phyloP scores from a whole-genome alignment of 2,113 vertebrate genomes.

The Stomatorhinus ivindoensis region DNA sequence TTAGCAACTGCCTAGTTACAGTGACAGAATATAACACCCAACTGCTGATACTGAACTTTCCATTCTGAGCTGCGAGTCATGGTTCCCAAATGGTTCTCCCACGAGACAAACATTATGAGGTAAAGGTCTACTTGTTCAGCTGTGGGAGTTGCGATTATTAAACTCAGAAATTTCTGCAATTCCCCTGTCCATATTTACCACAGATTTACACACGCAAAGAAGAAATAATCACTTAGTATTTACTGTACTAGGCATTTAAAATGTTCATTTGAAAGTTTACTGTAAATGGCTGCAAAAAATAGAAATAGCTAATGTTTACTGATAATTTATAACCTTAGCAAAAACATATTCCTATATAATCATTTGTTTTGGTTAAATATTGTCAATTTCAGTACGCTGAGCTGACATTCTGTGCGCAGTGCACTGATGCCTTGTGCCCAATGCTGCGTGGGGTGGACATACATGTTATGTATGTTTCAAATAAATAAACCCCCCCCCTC shows the following conservation, averaged over 20 bases:
- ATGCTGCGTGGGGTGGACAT: background rate
- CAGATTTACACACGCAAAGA: background rate
- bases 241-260: background rate
- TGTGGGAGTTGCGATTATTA: background rate
- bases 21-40: background rate
- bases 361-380: background rate
- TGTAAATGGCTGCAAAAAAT: background rate
- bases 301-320: background rate
- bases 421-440: background rate
- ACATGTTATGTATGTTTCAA: background rate
- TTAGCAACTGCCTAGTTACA: background rate
- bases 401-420: background rate
- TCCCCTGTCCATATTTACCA: background rate
- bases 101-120: background rate
- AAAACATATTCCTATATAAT: background rate
- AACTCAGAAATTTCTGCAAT: background rate
- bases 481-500: background rate
- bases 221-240: background rate
- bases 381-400: background rate
- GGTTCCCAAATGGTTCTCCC: background rate
- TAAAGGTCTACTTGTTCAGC: background rate
- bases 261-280: background rate
- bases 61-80: background rate
- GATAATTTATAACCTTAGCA: background rate
- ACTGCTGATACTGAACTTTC: background rate